A percentile compares a stretch with the other conserved stretches of the same genome.
Evolutionary conservation across 2,797 vertebrate genomes (phyloP).

Genomic region (Enteromius radiatus): DNA sequence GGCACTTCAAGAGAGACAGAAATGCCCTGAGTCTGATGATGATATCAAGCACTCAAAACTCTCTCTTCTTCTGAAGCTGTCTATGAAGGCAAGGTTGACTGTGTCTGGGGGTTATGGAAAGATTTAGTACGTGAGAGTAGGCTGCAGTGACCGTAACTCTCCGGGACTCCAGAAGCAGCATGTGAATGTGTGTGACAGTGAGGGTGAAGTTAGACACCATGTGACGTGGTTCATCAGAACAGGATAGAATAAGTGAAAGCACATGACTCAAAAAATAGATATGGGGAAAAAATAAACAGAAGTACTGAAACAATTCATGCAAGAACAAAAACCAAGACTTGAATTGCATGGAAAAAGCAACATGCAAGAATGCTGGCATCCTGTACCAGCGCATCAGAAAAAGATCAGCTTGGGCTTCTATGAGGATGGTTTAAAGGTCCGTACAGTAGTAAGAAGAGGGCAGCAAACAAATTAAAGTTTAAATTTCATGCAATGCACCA

Average conservation of each 20-base stretch:
- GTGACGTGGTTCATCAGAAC: background rate
- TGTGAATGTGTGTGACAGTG: background rate
- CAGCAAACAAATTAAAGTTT: conserved; percentile 1
- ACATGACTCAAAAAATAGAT: background rate
- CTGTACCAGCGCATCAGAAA: background rate
- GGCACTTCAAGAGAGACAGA: conserved; percentile 15
- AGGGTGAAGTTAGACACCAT: background rate
- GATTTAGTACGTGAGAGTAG: conserved; percentile 19
- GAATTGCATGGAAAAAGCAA: conserved; percentile 8
- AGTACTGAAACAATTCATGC: background rate
- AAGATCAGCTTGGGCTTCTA: background rate
- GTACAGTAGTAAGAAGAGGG: background rate
- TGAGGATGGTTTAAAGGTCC: background rate
- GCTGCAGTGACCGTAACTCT: background rate
- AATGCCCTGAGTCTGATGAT: background rate
- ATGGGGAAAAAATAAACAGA: background rate
- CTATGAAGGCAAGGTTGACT: conserved; percentile 16
- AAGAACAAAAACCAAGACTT: background rate
- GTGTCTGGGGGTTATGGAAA: conserved; percentile 13
- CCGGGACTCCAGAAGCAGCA: background rate
- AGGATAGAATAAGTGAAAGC: background rate
- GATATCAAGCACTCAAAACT: conserved; percentile 12
- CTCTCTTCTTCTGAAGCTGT: conserved; percentile 19
- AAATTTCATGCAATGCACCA: background rate
- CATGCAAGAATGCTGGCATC: background rate